phyloP scores from a whole-genome alignment of 2,113 vertebrate genomes.

The Pionites leucogaster region DNA sequence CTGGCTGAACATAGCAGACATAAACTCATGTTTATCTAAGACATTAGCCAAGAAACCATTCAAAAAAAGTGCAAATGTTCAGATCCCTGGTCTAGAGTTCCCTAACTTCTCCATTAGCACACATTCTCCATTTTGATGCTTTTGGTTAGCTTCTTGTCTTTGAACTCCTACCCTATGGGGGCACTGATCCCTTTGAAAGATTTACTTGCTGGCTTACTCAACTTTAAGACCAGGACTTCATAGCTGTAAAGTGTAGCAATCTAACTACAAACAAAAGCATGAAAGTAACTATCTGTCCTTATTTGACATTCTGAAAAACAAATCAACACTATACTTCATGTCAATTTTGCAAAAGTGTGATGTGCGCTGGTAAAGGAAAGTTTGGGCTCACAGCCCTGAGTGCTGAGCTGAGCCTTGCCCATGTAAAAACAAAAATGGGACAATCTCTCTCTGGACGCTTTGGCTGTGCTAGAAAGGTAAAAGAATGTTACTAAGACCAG shows the following conservation, averaged over 20 bases:
- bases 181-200: neutral
- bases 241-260: neutral
- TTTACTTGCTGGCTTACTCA: neutral
- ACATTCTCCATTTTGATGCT: neutral
- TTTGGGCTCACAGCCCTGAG: neutral
- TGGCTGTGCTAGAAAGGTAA: neutral
- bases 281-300: neutral
- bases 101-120: neutral
- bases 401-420: neutral
- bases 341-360: neutral
- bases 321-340: neutral
- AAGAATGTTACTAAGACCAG: neutral
- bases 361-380: neutral
- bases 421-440: neutral
- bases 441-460: neutral
- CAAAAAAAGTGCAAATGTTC: neutral
- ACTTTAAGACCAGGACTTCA: neutral
- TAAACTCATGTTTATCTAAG: neutral
- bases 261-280: neutral
- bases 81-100: neutral
- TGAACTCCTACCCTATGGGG: neutral
- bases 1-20: neutral
- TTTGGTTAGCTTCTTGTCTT: neutral
- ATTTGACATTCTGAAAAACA: neutral
- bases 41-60: neutral